Evolutionary conservation across 2,888 invertebrate species (phyloP).

Genomic region (Rotaria macrura): DNA sequence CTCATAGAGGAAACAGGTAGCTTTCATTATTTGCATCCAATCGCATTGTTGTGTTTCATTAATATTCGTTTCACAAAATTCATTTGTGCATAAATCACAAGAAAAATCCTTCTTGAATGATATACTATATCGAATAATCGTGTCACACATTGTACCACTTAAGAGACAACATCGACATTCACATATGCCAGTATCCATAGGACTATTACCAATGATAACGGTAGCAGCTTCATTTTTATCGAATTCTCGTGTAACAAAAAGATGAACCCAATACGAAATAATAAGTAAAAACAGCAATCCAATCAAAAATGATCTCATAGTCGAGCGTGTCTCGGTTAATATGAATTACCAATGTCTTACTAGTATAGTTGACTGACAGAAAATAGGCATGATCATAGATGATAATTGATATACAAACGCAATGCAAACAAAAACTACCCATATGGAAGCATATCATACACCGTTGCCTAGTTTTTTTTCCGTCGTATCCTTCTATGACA

Average conservation of each 20-base stretch:
- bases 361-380: neutral
- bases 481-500: neutral
- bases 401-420: neutral
- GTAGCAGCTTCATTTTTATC: neutral
- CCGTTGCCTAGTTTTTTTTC: neutral
- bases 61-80: neutral
- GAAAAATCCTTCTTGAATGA: neutral
- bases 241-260: neutral
- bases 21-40: neutral
- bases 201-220: neutral
- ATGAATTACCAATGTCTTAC: neutral
- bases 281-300: neutral
- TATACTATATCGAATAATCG: neutral
- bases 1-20: neutral
- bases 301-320: neutral
- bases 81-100: neutral
- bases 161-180: conserved; percentile 3
- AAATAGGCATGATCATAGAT: neutral
- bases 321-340: neutral
- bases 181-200: neutral
- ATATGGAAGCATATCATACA: neutral
- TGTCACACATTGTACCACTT: neutral
- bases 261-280: neutral
- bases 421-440: neutral
- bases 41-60: neutral